Evolutionary conservation across 2,888 invertebrate genomes (phyloP).

Genomic region (Apamea epomidion): DNA sequence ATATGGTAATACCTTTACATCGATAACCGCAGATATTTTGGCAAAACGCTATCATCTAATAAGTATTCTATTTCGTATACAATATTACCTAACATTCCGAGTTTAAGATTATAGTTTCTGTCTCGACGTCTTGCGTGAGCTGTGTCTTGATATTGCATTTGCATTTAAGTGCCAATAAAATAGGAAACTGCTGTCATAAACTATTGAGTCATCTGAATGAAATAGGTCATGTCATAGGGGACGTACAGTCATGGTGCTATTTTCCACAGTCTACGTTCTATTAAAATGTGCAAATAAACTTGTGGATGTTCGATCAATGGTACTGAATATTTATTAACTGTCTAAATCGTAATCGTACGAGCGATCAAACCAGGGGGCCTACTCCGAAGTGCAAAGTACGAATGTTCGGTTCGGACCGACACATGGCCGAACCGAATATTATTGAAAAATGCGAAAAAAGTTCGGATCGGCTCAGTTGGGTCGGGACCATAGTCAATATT

Average conservation of each 20-base stretch:
- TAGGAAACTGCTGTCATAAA: constrained; percentile 1
- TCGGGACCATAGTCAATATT: too few relatives aligned
- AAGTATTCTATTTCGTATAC: background rate
- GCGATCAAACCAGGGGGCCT: background rate
- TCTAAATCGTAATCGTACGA: constrained; percentile 5
- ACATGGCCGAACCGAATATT: too few relatives aligned
- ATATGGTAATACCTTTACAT: constrained; percentile 41
- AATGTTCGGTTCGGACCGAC: too few relatives aligned
- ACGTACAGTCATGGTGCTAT: background rate
- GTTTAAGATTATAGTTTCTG: constrained; percentile 16
- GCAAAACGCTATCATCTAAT: background rate
- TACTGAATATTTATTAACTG: constrained; percentile 34
- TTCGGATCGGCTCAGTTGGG: too few relatives aligned
- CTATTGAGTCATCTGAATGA: constrained; percentile 2
- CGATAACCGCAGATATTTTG: constrained; percentile 5
- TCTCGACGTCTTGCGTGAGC: constrained; percentile 13
- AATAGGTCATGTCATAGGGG: constrained; percentile 15
- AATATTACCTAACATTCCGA: background rate
- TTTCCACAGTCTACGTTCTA: background rate
- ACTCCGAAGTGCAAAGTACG: too few relatives aligned
- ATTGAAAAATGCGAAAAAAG: too few relatives aligned
- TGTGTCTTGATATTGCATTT: constrained; percentile 5
- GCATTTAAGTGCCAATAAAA: constrained; percentile 14
- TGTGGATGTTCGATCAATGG: background rate
- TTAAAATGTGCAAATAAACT: constrained; percentile 19